These are phyloP conservation scores for Leptinotarsa lineolata DNA, from an alignment of 1,140 invertebrate genomes.

Conservation along the genomic window DNA sequence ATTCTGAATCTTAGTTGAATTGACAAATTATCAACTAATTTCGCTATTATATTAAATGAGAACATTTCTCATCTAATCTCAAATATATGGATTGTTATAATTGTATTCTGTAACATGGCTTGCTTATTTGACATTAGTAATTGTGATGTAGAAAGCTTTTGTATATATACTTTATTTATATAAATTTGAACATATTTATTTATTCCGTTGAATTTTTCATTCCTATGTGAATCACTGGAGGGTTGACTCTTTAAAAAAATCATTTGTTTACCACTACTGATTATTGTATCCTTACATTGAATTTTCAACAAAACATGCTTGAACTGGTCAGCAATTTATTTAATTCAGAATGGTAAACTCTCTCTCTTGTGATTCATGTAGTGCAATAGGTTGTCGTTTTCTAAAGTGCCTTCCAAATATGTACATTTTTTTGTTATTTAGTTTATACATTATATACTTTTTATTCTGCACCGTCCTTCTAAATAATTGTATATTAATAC, in stretches of 20 bases:
- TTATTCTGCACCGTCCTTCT: conserved; percentile 30
- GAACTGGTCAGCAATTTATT: not conserved
- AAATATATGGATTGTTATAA: too few relatives aligned
- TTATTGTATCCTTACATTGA: not conserved
- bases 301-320: not conserved
- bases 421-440: conserved; percentile 29
- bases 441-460: conserved; percentile 26
- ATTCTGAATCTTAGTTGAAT: not conserved
- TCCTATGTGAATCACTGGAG: conserved; percentile 19
- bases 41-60: not conserved
- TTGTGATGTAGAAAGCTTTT: conserved; percentile 15
- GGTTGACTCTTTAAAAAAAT: not conserved
- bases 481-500: conserved; percentile 29
- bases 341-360: not conserved
- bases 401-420: conserved; percentile 32
- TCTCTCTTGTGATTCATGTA: conserved; percentile 1
- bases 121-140: conserved; percentile 18
- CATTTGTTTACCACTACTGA: too few relatives aligned
- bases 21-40: not conserved
- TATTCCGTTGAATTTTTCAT: conserved; percentile 11
- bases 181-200: conserved; percentile 19
- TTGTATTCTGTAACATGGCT: not conserved
- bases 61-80: not conserved
- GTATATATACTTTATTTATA: conserved; percentile 22
- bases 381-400: conserved; percentile 24